Percentiles rank a stretch among this genome's conserved stretches.
Conservation (phyloP, 2,113 vertebrate genomes). For the Phyllostomus discolor region DNA sequence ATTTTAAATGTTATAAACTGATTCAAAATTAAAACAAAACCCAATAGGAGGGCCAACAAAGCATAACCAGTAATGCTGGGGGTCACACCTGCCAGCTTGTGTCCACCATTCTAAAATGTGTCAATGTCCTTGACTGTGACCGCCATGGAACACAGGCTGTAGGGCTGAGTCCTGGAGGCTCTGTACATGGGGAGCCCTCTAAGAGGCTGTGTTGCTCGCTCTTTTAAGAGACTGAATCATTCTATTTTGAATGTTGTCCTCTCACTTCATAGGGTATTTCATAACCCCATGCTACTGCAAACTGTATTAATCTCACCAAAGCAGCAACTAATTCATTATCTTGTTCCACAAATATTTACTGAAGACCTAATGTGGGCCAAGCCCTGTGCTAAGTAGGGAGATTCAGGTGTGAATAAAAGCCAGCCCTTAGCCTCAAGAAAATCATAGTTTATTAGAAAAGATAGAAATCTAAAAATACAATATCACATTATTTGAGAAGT, state of each 20-base stretch:
- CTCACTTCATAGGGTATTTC: neutral
- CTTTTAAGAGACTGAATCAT: neutral
- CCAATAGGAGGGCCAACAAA: neutral
- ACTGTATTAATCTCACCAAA: neutral
- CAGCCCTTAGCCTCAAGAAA: neutral
- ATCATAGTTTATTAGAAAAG: neutral
- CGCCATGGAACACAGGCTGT: fast-evolving
- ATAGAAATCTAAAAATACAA: neutral
- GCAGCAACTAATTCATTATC: neutral
- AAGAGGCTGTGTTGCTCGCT: neutral
- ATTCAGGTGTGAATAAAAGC: neutral
- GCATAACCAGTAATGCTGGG: neutral
- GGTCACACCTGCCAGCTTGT: neutral
- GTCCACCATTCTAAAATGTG: neutral
- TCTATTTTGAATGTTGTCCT: neutral
- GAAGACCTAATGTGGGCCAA: neutral
- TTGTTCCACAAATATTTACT: neutral
- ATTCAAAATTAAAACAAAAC: neutral
- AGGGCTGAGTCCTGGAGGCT: neutral
- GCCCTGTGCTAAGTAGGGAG: neutral
- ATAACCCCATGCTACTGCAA: neutral
- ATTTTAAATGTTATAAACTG: neutral
- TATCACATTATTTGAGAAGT: neutral
- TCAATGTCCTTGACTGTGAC: neutral
- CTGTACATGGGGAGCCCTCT: neutral